A percentile compares a stretch with the other conserved stretches of the same genome.
These are phyloP conservation scores for Microcebus murinus DNA, from an alignment of 2,113 vertebrate species.

Conservation along the genomic window DNA sequence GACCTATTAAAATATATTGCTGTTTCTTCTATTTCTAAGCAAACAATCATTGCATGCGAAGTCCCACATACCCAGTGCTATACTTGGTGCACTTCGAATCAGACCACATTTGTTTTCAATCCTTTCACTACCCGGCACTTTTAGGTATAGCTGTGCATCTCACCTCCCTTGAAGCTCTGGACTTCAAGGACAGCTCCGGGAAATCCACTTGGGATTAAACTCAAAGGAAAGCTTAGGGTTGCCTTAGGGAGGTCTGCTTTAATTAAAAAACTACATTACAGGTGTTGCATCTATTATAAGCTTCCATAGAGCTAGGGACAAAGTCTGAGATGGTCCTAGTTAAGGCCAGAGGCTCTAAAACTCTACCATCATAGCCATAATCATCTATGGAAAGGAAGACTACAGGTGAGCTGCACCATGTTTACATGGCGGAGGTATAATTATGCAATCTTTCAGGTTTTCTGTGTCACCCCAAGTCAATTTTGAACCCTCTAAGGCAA, in stretches of 20 bases:
- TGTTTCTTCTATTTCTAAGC: conserved; percentile 1
- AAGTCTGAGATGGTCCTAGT: background rate
- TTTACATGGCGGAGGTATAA: background rate
- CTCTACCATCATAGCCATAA: background rate
- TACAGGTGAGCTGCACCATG: background rate
- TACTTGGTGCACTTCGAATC: background rate
- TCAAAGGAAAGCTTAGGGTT: background rate
- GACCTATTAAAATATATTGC: background rate
- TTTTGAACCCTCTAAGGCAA: background rate
- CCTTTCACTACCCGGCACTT: background rate
- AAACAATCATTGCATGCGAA: background rate
- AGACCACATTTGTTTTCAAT: background rate
- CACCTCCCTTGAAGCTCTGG: background rate
- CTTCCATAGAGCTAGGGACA: background rate
- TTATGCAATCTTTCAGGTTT: background rate
- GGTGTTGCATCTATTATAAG: background rate
- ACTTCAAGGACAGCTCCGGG: background rate
- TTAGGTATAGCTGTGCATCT: background rate
- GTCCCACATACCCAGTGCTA: background rate
- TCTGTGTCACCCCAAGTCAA: background rate
- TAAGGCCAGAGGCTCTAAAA: background rate
- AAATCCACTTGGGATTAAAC: background rate
- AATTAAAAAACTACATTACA: background rate
- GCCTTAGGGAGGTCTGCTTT: background rate
- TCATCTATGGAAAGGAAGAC: background rate